Percentiles rank a stretch among this genome's conserved stretches.
Evolutionary conservation across 1,140 invertebrate species (phyloP).

Genomic region (Teleopsis dalmanni): DNA sequence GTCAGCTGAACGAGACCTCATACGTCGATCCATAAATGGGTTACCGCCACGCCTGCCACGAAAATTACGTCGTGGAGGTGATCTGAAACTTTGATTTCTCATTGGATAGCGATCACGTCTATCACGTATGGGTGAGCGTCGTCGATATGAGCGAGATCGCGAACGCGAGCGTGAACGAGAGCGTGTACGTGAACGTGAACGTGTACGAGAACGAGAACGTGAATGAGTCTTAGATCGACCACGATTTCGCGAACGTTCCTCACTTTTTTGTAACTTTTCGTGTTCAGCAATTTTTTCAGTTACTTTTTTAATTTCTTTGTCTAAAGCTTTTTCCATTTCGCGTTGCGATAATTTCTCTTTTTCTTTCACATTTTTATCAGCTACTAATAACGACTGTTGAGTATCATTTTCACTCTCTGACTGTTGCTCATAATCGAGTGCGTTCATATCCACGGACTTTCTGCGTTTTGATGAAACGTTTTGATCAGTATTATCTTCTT

Average conservation of each 20-base stretch:
- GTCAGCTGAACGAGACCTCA: slow-evolving; percentile 22
- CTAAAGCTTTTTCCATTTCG: not conserved
- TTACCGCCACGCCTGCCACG: slow-evolving; percentile 20
- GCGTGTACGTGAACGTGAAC: slow-evolving; percentile 1
- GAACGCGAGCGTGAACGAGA: slow-evolving; percentile 15
- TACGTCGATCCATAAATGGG: slow-evolving; percentile 32
- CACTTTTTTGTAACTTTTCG: slow-evolving; percentile 7
- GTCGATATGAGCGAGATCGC: slow-evolving; percentile 11
- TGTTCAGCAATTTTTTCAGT: not conserved
- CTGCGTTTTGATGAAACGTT: slow-evolving; percentile 19
- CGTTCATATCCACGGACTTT: slow-evolving; percentile 39
- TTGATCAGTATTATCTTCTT: slow-evolving; percentile 14
- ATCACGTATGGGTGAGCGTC: slow-evolving; percentile 23
- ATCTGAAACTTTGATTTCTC: slow-evolving; percentile 11
- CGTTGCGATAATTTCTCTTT: not conserved
- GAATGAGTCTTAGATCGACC: slow-evolving; percentile 1
- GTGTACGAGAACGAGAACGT: slow-evolving; percentile 7
- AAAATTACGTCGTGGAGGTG: slow-evolving; percentile 12
- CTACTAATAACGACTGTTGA: not conserved
- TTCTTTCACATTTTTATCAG: not conserved
- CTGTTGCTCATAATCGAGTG: slow-evolving; percentile 40
- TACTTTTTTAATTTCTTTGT: slow-evolving; percentile 1
- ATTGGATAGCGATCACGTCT: slow-evolving; percentile 17
- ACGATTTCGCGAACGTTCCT: not conserved
- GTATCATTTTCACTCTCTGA: slow-evolving; percentile 24